Conservation (phyloP, 2,113 vertebrate species). For the Dicrurus megarhynchus region DNA sequence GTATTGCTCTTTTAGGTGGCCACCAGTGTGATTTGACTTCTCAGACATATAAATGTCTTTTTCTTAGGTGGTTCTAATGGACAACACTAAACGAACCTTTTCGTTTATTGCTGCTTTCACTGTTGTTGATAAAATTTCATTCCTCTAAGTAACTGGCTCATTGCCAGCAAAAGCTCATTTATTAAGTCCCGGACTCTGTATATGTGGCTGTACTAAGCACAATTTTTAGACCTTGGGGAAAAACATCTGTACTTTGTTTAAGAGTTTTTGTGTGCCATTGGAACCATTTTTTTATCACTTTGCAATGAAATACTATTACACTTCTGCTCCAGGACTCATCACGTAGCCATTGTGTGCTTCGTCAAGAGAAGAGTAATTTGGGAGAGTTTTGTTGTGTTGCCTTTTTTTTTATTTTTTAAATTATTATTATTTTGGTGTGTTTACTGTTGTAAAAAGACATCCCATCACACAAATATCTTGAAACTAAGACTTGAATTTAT, state of each 20-base stretch:
- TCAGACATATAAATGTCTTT: not conserved
- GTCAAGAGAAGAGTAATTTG: not conserved
- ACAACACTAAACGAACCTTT: not conserved
- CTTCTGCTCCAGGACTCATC: not conserved
- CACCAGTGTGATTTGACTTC: not conserved
- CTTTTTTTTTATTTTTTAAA: not conserved
- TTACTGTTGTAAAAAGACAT: not conserved
- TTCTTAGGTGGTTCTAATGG: not conserved
- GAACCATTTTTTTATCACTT: not conserved
- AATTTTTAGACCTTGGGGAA: not conserved
- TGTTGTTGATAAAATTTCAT: not conserved
- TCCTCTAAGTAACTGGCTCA: not conserved
- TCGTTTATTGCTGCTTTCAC: not conserved
- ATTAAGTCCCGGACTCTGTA: not conserved
- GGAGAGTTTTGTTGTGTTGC: fast-evolving
- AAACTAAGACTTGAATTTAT: not conserved
- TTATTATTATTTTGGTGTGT: not conserved
- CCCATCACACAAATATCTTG: not conserved
- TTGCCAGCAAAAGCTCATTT: not conserved
- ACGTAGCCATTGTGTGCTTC: not conserved
- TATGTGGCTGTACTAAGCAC: not conserved
- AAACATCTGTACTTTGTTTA: not conserved
- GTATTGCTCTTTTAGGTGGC: not conserved
- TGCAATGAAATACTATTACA: not conserved
- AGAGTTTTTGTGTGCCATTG: not conserved